Evolutionary conservation across 1,140 invertebrate genomes (phyloP), one percentile per base, ranked within the genome.

Genomic region (Nylanderia fulva): DNA sequence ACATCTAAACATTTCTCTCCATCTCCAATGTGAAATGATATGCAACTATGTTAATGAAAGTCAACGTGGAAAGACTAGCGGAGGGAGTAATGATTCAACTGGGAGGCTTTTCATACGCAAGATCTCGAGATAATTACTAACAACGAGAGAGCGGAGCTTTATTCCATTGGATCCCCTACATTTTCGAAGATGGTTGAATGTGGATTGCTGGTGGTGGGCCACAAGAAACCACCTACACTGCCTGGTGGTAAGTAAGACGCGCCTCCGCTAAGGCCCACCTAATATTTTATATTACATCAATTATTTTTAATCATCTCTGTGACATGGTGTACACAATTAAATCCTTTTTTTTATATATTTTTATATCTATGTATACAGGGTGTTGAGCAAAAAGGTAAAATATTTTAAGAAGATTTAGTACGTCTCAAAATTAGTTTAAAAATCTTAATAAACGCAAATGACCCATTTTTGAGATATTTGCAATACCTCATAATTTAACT

Each of bases 121-220:
- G 85, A 90, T 86, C 86, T 88, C 86, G 58, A 90, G 74, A 75
- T 75, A 69, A 82, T 86, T 60, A 58, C 66, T 89, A 90, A 87
- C 58, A 86, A 90, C 36, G 86, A 89, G 60, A 87, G 64, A 83
- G 63, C 86, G 74, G 79, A 75, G 54, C 86, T 79, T 93, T 87
- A 94, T 92, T 94, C 93, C 93, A 94, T 94, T 68, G 92, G 90
- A 89, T 94, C 93, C 29, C 92, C 91, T 71, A 90, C 91, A 79
- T 94, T 93, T 90, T 94, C 93, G 76, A 93, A 94, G 80, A 94
- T 94, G 58, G 93, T 94, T 72, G 93, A 93, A 82, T 94, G 93
- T 36, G 93, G 93, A 88, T 91, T 94, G 90, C 88, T 93, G 85
- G 88, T 88, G 71, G 85, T 87, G 74, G 93, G 91, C 93, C 93